Conservation (phyloP, 2,888 invertebrate genomes). For the Tortrix viridana region DNA sequence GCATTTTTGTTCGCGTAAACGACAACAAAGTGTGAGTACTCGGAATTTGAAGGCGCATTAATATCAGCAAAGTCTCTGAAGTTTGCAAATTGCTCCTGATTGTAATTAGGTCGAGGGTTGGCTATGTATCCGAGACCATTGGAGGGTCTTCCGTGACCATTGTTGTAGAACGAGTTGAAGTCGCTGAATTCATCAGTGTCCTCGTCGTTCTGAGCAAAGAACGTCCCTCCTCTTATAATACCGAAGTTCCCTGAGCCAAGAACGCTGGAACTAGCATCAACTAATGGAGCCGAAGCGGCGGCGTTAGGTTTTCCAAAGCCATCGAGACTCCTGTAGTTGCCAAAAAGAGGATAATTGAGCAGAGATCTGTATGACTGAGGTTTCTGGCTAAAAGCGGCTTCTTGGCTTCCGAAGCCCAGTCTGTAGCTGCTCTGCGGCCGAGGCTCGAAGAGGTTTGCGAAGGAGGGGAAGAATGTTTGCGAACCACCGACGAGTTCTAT, state of each 20-base stretch:
- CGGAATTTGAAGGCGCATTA: slow-evolving; percentile 90
- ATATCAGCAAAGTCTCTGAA: slow-evolving; percentile 96
- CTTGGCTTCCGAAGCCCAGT: slow-evolving; percentile 84
- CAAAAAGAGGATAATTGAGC: slow-evolving; percentile 74
- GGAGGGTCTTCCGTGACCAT: slow-evolving; percentile 89
- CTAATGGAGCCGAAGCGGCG: slow-evolving; percentile 67
- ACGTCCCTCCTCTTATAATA: slow-evolving; percentile 93
- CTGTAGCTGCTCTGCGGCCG: slow-evolving; percentile 81
- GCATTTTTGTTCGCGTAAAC: slow-evolving; percentile 93
- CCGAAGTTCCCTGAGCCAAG: slow-evolving; percentile 94
- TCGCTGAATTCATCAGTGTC: slow-evolving; percentile 84
- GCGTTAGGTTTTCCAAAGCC: slow-evolving; percentile 70
- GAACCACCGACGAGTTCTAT: slow-evolving; percentile 83
- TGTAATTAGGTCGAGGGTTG: slow-evolving; percentile 90
- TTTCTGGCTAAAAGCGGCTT: slow-evolving; percentile 86
- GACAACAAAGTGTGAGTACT: slow-evolving; percentile 92
- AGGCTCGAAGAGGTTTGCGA: slow-evolving; percentile 87
- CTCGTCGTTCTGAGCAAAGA: slow-evolving; percentile 90
- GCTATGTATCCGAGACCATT: slow-evolving; percentile 84
- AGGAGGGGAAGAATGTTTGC: slow-evolving; percentile 91
- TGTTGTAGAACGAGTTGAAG: slow-evolving; percentile 86
- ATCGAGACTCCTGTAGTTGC: slow-evolving; percentile 69
- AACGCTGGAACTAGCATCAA: slow-evolving; percentile 85
- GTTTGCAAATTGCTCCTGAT: slow-evolving; percentile 94
- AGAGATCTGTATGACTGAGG: slow-evolving; percentile 79